Evolutionary conservation across 2,888 invertebrate species (phyloP).

Genomic region (Meloe dianella): DNA sequence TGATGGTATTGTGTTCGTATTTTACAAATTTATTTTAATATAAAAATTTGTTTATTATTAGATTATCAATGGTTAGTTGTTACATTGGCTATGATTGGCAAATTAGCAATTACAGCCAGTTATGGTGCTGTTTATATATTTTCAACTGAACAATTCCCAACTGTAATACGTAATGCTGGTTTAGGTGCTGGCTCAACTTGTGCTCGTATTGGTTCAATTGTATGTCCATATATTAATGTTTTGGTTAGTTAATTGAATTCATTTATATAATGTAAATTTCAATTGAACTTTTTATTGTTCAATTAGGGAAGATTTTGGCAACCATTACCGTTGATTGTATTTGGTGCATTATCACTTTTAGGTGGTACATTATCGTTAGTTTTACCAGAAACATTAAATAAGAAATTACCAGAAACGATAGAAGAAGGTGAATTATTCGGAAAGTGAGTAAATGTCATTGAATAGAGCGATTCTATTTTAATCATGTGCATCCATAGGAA

Average conservation of each 20-base stretch:
- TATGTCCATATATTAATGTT: constrained; percentile 67
- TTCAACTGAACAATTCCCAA: constrained; percentile 77
- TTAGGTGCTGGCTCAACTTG: constrained; percentile 69
- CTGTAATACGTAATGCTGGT: constrained; percentile 71
- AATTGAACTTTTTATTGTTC: too few species aligned
- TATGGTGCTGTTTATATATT: constrained; percentile 77
- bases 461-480: neutral
- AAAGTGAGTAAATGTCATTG: constrained; percentile 58
- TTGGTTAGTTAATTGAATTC: constrained; percentile 57
- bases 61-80: constrained; percentile 65
- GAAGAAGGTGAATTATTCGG: constrained; percentile 70
- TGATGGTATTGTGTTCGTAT: constrained; percentile 54
- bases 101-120: constrained; percentile 74
- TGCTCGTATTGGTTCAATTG: constrained; percentile 68
- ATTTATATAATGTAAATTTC: too few species aligned
- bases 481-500: constrained; percentile 4
- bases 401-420: constrained; percentile 70
- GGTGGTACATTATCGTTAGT: constrained; percentile 66
- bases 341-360: constrained; percentile 63
- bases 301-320: constrained; percentile 29
- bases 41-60: constrained; percentile 40
- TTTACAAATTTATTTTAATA: neutral
- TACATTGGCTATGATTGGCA: constrained; percentile 72
- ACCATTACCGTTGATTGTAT: constrained; percentile 30
- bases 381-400: constrained; percentile 71